Percentiles rank a stretch among this genome's conserved stretches.
phyloP scores from a whole-genome alignment of 1,140 invertebrate species.

The Akabosia matsudoensis region DNA sequence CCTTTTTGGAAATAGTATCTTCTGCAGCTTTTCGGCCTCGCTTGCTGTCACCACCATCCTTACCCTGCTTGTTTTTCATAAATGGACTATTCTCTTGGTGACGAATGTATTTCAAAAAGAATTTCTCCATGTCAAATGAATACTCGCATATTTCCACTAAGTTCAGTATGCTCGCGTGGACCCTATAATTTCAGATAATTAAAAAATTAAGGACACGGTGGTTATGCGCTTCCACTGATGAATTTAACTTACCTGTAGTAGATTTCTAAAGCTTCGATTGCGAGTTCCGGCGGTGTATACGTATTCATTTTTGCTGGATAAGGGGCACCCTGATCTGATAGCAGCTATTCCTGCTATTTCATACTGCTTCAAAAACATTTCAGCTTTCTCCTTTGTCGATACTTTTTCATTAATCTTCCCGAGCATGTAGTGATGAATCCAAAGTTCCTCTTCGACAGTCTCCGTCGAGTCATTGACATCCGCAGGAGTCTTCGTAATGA shows the following conservation, averaged over 20 bases:
- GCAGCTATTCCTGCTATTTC: constrained; percentile 65
- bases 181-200: no score
- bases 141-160: constrained; percentile 67
- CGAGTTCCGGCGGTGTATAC: constrained; percentile 72
- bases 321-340: constrained; percentile 73
- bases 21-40: constrained; percentile 33
- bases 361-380: constrained; percentile 75
- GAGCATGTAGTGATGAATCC: constrained; percentile 88
- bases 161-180: constrained; percentile 81
- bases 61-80: constrained; percentile 44
- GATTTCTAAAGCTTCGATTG: constrained; percentile 84
- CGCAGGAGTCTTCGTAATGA: not conserved
- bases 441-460: constrained; percentile 70
- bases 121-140: constrained; percentile 50
- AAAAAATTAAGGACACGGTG: constrained; percentile 24
- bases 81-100: constrained; percentile 53
- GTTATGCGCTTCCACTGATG: not conserved
- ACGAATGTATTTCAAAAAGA: constrained; percentile 50
- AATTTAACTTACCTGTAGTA: constrained; percentile 56
- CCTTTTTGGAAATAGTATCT: constrained; percentile 23
- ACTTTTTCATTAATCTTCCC: constrained; percentile 86
- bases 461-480: constrained; percentile 49
- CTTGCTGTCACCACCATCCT: constrained; percentile 27
- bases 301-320: constrained; percentile 85
- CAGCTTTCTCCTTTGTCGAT: constrained; percentile 60